phyloP scores from a whole-genome alignment of 2,797 vertebrate species.

The Allobates femoralis region DNA sequence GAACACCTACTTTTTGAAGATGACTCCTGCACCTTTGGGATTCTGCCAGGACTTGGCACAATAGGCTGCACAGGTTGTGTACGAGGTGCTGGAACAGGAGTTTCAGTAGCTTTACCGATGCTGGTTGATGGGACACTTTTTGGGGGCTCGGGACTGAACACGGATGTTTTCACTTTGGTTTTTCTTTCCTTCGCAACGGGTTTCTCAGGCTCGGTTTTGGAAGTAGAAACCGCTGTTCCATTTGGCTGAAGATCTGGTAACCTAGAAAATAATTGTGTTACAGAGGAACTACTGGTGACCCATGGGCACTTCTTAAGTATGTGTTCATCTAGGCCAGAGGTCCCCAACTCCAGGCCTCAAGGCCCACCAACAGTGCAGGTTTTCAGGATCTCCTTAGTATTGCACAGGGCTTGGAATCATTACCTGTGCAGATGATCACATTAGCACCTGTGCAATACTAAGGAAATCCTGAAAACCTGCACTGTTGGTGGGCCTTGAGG shows the following conservation, averaged over 20 bases:
- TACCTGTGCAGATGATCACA: too few species aligned
- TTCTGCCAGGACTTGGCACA: neutral
- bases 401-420: too few species aligned
- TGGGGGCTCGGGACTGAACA: constrained; percentile 43
- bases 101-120: neutral
- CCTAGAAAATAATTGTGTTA: constrained; percentile 25
- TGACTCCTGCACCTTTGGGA: neutral
- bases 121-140: neutral
- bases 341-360: too few species aligned
- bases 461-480: too few species aligned
- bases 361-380: too few species aligned
- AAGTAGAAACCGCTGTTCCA: constrained; percentile 51
- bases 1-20: constrained; percentile 45
- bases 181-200: constrained; percentile 38
- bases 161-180: constrained; percentile 65
- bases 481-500: too few species aligned
- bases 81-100: neutral
- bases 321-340: neutral
- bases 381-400: too few species aligned
- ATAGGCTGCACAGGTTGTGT: constrained; percentile 14
- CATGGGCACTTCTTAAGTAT: neutral
- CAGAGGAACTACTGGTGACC: neutral
- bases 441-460: too few species aligned
- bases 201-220: constrained; percentile 66
- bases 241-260: constrained; percentile 2